Evolutionary conservation across 2,888 invertebrate genomes (phyloP), one percentile per base, ranked within the genome.

Genomic region (Pachycephus smyrnensis): DNA sequence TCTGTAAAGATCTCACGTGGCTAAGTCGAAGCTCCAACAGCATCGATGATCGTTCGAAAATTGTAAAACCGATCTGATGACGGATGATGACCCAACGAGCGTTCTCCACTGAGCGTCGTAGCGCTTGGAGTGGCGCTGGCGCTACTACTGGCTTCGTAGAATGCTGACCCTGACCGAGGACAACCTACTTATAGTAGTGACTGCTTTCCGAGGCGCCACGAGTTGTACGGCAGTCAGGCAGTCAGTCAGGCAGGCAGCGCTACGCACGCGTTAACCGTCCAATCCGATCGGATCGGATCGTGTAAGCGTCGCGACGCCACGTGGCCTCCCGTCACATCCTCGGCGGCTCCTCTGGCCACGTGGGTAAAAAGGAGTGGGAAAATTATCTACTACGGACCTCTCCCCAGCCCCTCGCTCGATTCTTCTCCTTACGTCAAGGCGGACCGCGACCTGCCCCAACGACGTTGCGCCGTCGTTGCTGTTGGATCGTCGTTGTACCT

Each of bases 131-230:
- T 55, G 55, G 55, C 55, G 55, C 55, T 55, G 55, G 23, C 55
- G 71, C 71, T 31, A 33, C 33, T 31, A 32, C 32, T 32, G 71
- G 71, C 82, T 78, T 81, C 76, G 83, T 82, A 83, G 85, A 85
- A 85, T 83, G 82, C 79, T 83, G 84, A 85, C 86, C 86, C 83
- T 87, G 87, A 86, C 86, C 85, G 86, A 83, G 81, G 79, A 80
- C 84, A 87, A 87, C 84, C 87, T 86, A 85, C 86, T 87, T 86
- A 82, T 75, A 79, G 78, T 78, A 55, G 55, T 9, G 55, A 55
- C 55, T 55, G 55, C 55, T 55, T 55, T 23, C 55, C 55, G 55
- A 23, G 55, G 55, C 55, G 55, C 55, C 55, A 55, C 55, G 55
- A 55, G 55, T 55, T 55, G 55, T 55, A 55, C 55, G 55, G 55